Base-by-base conservation (phyloP, 2,113 vertebrate species). In the Corynorhinus townsendii region DNA sequence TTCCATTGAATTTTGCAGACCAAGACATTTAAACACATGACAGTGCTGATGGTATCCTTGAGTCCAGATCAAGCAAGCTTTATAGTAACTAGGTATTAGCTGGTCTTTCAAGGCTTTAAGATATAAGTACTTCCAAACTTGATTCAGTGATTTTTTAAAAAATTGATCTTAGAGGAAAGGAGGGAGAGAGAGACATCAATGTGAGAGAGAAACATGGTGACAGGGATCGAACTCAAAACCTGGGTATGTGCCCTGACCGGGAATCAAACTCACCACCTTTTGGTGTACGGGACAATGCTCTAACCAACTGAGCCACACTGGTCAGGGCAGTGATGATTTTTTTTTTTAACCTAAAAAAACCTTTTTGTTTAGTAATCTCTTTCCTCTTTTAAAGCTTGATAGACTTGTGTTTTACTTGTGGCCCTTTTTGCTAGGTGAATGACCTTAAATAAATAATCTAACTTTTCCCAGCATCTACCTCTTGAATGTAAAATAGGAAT, bases 1-100 rank as follows among this genome's bases (percentile, higher is more conserved):
- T 84, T 96, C 40, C 40, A 15, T 66, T 94, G 38, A 89, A 52
- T 86, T 95, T 90, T 92, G 52, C 33, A 96, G 47, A 76, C 45
- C 77, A 94, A 86, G 30, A 68, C 52, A 81, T 81, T 72, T 82
- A 73, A 87, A 90, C 30, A 77, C 90, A 59, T 38, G 3, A 86
- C 7, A 56, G 28, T 84, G 12, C 33, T 68, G 7, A 73, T 80
- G 30, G 24, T 92, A 86, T 86, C 2, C 68, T 83, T 82, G 22
- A 69, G 26, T 95, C 30, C 54, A 89, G 20, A 81, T 82, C 30
- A 20, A 85, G 56, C 64, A 92, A 62, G 45, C 17, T 4, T 93
- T 71, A 30, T 30, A n/a, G 19, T 84, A 88, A 82, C 49, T 79
- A 62, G 62, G 35, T 35, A 81, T 84, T 73, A 71, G 52, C 35